Percentiles rank a stretch among this genome's conserved stretches.
phyloP scores from a whole-genome alignment of 2,113 vertebrate species.

The Panurus biarmicus region DNA sequence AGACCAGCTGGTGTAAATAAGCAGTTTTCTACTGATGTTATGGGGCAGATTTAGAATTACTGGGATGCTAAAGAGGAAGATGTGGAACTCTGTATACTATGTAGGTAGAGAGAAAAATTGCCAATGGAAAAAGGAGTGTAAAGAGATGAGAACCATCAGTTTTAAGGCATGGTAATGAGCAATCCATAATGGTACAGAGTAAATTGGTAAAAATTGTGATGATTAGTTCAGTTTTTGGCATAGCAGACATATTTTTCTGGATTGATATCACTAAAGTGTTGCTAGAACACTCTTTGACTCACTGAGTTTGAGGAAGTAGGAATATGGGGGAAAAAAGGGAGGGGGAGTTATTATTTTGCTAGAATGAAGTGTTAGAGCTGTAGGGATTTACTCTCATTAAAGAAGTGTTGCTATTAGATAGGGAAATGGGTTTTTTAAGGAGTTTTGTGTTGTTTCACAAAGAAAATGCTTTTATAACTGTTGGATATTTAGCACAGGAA shows the following conservation, averaged over 20 bases:
- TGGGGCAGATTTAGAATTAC: background rate
- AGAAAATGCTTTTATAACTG: background rate
- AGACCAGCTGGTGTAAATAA: background rate
- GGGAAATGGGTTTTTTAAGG: background rate
- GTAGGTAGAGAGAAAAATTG: background rate
- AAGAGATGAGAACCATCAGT: background rate
- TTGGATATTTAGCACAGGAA: background rate
- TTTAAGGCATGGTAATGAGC: background rate
- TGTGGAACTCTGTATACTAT: background rate
- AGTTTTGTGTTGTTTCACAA: background rate
- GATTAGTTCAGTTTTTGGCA: background rate
- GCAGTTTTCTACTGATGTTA: background rate
- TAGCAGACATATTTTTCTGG: background rate
- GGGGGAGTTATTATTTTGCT: background rate
- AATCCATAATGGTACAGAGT: background rate
- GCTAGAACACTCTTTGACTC: background rate
- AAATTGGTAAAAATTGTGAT: background rate
- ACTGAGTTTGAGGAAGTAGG: background rate
- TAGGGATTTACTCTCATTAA: background rate
- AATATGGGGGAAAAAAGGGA: background rate
- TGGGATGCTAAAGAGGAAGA: background rate
- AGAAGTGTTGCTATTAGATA: background rate
- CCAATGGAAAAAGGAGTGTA: background rate
- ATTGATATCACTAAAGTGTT: background rate
- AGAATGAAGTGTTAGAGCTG: background rate